These are phyloP conservation scores for Wasmannia auropunctata DNA, from an alignment of 1,140 invertebrate genomes.

Conservation along the genomic window DNA sequence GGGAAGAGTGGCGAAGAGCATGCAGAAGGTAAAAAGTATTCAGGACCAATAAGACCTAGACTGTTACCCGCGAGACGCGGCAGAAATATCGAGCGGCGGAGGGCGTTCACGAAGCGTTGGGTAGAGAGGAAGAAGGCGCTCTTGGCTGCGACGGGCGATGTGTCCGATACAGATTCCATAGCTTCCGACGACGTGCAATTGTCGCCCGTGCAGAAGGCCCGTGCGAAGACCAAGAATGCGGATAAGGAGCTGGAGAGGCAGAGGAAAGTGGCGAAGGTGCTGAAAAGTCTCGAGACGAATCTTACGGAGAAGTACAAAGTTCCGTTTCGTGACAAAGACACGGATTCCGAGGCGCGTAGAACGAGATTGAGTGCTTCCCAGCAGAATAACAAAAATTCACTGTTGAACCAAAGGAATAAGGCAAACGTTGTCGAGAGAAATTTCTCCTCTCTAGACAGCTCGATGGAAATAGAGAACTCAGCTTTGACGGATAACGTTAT, in stretches of 20 bases:
- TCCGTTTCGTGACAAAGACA: slow-evolving; percentile 43
- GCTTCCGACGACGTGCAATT: slow-evolving; percentile 77
- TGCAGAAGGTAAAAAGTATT: slow-evolving; percentile 36
- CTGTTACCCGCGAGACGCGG: slow-evolving; percentile 66
- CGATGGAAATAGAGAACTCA: slow-evolving; percentile 60
- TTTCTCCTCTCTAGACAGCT: slow-evolving; percentile 4
- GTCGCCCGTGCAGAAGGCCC: slow-evolving; percentile 82
- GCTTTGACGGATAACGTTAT: background rate
- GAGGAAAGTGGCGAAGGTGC: slow-evolving; percentile 69
- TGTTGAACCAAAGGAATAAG: background rate
- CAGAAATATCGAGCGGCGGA: slow-evolving; percentile 78
- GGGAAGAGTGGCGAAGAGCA: slow-evolving; percentile 18
- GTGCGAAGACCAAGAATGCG: slow-evolving; percentile 78
- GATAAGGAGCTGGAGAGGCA: slow-evolving; percentile 77
- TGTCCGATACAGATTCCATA: slow-evolving; percentile 81
- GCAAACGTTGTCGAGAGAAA: background rate
- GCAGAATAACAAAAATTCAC: background rate
- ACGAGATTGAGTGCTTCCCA: slow-evolving; percentile 36
- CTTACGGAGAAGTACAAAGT: slow-evolving; percentile 69
- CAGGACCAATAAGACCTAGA: slow-evolving; percentile 51
- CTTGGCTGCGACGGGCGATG: slow-evolving; percentile 78
- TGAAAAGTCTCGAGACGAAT: slow-evolving; percentile 77
- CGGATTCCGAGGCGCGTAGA: slow-evolving; percentile 59
- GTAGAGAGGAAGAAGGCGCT: slow-evolving; percentile 82
- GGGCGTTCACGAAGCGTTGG: slow-evolving; percentile 82